Base-by-base conservation (phyloP, 2,888 invertebrate species). In the Drosophila melanosoma region DNA sequence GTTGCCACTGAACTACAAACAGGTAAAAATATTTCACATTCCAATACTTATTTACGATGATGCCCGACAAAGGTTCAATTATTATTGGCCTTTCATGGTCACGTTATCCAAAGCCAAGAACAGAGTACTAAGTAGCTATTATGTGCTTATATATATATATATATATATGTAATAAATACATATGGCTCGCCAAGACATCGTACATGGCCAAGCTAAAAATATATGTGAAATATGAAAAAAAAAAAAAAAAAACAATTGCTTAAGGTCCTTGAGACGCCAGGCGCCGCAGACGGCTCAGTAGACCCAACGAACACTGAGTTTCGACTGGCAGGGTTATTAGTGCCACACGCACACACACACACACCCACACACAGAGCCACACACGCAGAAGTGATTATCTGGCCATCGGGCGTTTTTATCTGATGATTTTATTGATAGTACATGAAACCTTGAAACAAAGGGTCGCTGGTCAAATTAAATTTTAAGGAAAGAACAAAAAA, bases 41-140 rank as follows among this genome's bases (percentile, higher is more conserved):
- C 53, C 29, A 52, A 70, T 56, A 75, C 64, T 72, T 66, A 49
- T 23, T 58, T n/a, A 38, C 35, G 23, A 23, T 36, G 59, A 40
- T 70, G 53, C 54, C 69, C 29, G 54, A 72, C 85, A 84, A 87
- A 74, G 65, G 48, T 70, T 67, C 88, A 84, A 84, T 87, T 85
- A 87, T 75, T 75, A 74, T 67, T 73, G 70, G 56, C 74, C 74
- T 89, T 87, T 79, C 82, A 87, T 74, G 87, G 72, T 33, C 70
- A 67, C 57, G 69, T 77, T 75, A 68, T 69, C 72, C 63, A 53
- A 73, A 66, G 71, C 49, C 75, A 61, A 23, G 26, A 23, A 74
- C 78, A 74, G 72, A 74, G 72, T 77, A 42, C 42, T 57, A 29
- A 54, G 52, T 42, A 52, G 23, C 60, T 45, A 61, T 61, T 59